Base-by-base conservation (phyloP, 2,797 vertebrate species). In the Rhodeus uyekii region DNA sequence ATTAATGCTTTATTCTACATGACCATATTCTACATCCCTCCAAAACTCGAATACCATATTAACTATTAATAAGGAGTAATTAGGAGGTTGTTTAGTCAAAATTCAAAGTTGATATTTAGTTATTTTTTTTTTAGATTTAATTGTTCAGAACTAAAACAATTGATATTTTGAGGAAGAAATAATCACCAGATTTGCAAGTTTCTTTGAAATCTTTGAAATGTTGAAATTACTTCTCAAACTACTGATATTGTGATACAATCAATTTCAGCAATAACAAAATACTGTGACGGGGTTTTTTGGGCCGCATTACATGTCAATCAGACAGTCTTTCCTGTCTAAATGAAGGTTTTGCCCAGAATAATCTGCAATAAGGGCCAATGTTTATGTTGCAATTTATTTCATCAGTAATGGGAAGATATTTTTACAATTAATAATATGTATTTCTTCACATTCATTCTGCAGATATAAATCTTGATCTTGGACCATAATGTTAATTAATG, bases 391-490 rank as follows among this genome's bases (percentile, higher is more conserved):
- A 46, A 12, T 55, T n/a, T 55, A 55, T 24, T 55, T 55, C 10
- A 32, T 48, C 18, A 22, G 10, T 22, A 22, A 68, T 0, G 18
- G 16, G 5, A 53, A 53, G n/a, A 24, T 4, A 4, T 24, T 53
- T 53, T 24, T 53, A 4, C 10, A 42, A 22, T 53, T 5, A 63
- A 61, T 76, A 3, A 10, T 63, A 4, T 46, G 53, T 12, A 24
- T 48, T 77, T 60, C 24, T 50, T 65, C 42, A 64, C 42, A 77
- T 27, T 67, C 12, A n/a, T 24, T 2, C 8, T 19, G 14, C 19
- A 69, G 63, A 53, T 38, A 78, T 19, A 68, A 18, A 50, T 69
- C 19, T 67, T 48, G 60, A 68, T 78, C 46, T 64, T 27, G 19
- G 68, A 34, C 13, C 39, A 50, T 50, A 63, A 36, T 27, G 18